Evolutionary conservation across 2,888 invertebrate genomes (phyloP), one percentile per base, ranked within the genome.

Genomic region (Sphinx pinastri): DNA sequence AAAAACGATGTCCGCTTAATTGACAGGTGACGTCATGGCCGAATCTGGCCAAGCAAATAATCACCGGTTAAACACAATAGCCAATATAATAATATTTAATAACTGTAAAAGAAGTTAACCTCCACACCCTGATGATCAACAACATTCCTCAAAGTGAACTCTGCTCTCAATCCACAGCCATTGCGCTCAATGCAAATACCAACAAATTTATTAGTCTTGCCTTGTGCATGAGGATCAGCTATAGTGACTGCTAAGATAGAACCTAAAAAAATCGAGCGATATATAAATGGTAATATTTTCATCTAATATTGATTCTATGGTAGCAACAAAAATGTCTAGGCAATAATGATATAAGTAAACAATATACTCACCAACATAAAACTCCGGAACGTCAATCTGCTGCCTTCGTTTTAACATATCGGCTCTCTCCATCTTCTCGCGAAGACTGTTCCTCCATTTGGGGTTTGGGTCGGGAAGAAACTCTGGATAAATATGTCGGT

Each of bases 121-220:
- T 96, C 96, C 60, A 96, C 85, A 67, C 97, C 98, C 87, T 98
- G 97, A 82, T 97, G 96, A 85, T 99, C 99, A 63, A 99, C 95
- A 52, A 98, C 96, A 94, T 99, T 99, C 81, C 99, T 95, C 19
- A 99, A 93, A 25, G 96, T 97, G 84, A 99, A 99, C 70, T 95
- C 95, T 7, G 99, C 97, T 74, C 97, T 94, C 12, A 99, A 93
- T 0, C 99, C 99, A 83, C 96, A 95, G 2, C 97, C 97, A 77
- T 95, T 95, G 69, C 98, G 94, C 77, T 97, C 95, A 77, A 99
- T 99, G 84, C 99, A 99, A 80, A 99, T 98, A 4, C 99, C 99
- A 55, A 99, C 96, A 94, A 99, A 94, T 83, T 96, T 95, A 81
- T 96, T 98, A 0, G 95, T 94, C 92, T 99, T 99, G 66, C 96